Evolutionary conservation across 1,140 invertebrate species (phyloP).

Genomic region (Papilio helenus): DNA sequence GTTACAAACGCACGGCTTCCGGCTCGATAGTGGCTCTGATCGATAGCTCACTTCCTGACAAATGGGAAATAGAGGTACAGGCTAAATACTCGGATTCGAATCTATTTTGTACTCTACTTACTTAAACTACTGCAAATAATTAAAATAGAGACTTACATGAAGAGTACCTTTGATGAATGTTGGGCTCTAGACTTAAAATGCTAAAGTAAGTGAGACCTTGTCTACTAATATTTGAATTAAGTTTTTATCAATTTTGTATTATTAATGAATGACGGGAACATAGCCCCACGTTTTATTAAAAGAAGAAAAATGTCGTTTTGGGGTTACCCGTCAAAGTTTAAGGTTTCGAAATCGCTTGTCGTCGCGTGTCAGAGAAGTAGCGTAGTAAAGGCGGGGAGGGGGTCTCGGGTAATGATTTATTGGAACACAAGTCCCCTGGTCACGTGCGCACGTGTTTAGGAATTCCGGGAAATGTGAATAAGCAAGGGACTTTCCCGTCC

Average conservation of each 20-base stretch:
- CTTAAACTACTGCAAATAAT: too few species aligned
- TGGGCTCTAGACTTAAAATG: background rate
- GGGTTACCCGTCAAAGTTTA: background rate
- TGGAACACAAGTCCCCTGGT: background rate
- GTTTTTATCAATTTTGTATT: background rate
- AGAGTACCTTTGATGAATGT: background rate
- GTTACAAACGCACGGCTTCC: slow-evolving; percentile 24
- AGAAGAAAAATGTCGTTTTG: background rate
- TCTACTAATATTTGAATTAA: background rate
- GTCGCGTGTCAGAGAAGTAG: background rate
- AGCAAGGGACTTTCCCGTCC: slow-evolving; percentile 20
- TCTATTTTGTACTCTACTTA: background rate
- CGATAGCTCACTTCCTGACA: slow-evolving; percentile 30
- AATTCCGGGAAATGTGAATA: slow-evolving; percentile 33
- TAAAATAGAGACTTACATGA: background rate
- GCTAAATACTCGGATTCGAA: background rate
- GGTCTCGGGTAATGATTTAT: slow-evolving; percentile 20
- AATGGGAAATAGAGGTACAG: background rate
- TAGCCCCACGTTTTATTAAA: background rate
- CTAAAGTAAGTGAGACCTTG: background rate
- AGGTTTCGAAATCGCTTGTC: background rate
- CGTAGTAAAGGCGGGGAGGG: background rate
- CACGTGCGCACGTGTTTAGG: slow-evolving; percentile 29
- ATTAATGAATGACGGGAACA: background rate
- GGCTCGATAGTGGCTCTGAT: background rate